A percentile compares a stretch with the other conserved stretches of the same genome.
Conservation (phyloP, 2,888 invertebrate species). For the Linnaemya vulpina region DNA sequence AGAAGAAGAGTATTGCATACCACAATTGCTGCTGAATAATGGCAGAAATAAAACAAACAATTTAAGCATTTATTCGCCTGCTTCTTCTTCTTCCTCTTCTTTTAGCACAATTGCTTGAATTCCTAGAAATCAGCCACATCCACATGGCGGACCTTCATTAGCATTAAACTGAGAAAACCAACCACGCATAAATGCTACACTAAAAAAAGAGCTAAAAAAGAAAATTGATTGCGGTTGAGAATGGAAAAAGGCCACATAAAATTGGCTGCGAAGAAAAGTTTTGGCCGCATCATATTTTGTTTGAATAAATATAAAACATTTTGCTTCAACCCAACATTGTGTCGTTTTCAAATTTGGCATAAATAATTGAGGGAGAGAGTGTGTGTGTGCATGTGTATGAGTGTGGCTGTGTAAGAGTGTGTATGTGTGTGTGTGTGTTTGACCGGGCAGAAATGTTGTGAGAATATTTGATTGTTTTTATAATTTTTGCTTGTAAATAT, state of each 20-base stretch:
- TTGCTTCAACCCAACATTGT: conserved; percentile 15
- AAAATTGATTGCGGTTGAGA: conserved; percentile 42
- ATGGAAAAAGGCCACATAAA: conserved; percentile 13
- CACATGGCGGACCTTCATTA: conserved; percentile 62
- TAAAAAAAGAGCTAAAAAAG: conserved; percentile 50
- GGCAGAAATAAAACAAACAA: conserved; percentile 36
- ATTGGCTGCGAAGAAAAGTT: conserved; percentile 1
- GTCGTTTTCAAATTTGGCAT: conserved; percentile 51
- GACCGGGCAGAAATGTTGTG: conserved; percentile 18
- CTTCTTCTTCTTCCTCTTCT: neutral
- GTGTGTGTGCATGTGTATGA: too few relatives aligned
- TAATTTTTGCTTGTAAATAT: conserved; percentile 33
- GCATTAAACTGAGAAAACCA: conserved; percentile 61
- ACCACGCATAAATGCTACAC: conserved; percentile 63
- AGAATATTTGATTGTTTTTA: conserved; percentile 47
- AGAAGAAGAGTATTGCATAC: too few relatives aligned
- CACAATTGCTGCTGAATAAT: conserved; percentile 46
- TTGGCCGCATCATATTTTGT: too few relatives aligned
- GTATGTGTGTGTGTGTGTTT: too few relatives aligned
- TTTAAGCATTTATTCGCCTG: conserved; percentile 28
- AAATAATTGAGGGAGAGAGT: conserved; percentile 38
- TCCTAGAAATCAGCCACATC: conserved; percentile 44
- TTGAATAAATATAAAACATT: neutral
- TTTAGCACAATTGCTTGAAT: conserved; percentile 39
- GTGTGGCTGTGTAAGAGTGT: too few relatives aligned